Base-by-base conservation (phyloP, 2,113 vertebrate species). In the Pachycephala philippinensis region DNA sequence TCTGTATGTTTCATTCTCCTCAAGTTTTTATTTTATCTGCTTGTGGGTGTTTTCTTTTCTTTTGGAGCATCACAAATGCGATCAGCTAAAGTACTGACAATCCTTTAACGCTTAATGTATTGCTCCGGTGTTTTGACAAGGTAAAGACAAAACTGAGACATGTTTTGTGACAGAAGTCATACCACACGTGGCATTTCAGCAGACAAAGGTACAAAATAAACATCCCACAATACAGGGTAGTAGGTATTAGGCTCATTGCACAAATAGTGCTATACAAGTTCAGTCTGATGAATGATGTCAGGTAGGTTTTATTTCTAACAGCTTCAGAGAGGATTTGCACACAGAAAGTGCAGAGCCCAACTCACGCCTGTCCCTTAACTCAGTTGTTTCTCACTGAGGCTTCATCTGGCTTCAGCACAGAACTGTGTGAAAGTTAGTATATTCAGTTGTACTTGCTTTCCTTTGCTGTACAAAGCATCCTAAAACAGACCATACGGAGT, bases 141-240 rank as follows among this genome's bases (percentile, higher is more conserved):
- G 72, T 71, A 95, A 95, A 96, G 96, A 93, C 84, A 96, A 96
- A 97, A 97, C 78, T 91, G 86, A 95, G 96, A 92, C 44, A 31
- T 95, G 72, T 97, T 97, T 97, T 74, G 52, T 96, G 94, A 97
- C 95, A 96, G 88, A 97, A 98, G 93, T 70, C 87, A 95, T 93
- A 96, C 53, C 65, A 95, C 94, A 80, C 15, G 42, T 84, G 94
- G 90, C 93, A 97, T 93, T 94, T 94, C 83, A 96, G 84, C 92
- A 96, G 91, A 90, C 2, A 21, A 93, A 95, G 49, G 54, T 66
- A 81, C 27, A 84, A 86, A 94, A 95, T 37, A 93, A 84, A 78
- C 63, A 84, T 90, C 31, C 56, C 56, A 68, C 7, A 4, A 84
- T 13, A 63, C 19, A 40, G 47, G 33, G 49, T 79, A 52, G 61